Evolutionary conservation across 2,888 invertebrate genomes (phyloP), one percentile per base, ranked within the genome.

Genomic region (Hirtodrosophila alboralis): DNA sequence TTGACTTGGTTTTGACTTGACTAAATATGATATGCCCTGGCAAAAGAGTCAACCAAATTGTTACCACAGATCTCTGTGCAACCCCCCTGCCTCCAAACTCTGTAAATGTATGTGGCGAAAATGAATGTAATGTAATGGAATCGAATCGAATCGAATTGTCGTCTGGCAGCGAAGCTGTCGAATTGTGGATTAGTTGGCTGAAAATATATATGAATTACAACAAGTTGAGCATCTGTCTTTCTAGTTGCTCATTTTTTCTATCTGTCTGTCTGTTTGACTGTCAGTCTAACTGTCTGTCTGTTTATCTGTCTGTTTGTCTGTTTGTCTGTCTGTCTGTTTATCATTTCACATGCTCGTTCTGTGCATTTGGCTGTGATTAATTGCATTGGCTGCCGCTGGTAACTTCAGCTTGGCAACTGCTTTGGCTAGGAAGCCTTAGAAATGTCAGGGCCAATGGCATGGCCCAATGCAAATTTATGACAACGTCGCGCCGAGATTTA

Each of bases 311-410:
- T 31, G 26, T 61, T 48, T 37, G 56, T 56, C 34, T 26, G 49
- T 59, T 66, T 37, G 58, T 76, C 38, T 12, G 28, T 51, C 48
- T 33, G 52, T 66, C 71, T 48, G 75, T 76, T 68, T 84, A 76
- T 74, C 81, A 81, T 74, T 78, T 81, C 74, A 74, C 68, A 78
- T 81, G 84, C 76, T 78, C 74, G 85, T 85, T 85, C 75, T 76
- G 78, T 78, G 75, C 83, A 84, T 85, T 84, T 80, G 83, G 78
- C 84, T 85, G 83, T 84, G 84, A 85, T 85, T 84, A 84, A 84
- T 84, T 84, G 76, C 78, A 83, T 83, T 83, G 83, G 77, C 79
- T 83, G 71, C 70, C 53, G 52, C 68, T 68, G 59, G 60, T 65
- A 63, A 63, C 64, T 64, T 63, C 57, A 52, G 41, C 38, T 43